Base-by-base conservation (phyloP, 2,888 invertebrate genomes). In the Hirudinaria manillensis region DNA sequence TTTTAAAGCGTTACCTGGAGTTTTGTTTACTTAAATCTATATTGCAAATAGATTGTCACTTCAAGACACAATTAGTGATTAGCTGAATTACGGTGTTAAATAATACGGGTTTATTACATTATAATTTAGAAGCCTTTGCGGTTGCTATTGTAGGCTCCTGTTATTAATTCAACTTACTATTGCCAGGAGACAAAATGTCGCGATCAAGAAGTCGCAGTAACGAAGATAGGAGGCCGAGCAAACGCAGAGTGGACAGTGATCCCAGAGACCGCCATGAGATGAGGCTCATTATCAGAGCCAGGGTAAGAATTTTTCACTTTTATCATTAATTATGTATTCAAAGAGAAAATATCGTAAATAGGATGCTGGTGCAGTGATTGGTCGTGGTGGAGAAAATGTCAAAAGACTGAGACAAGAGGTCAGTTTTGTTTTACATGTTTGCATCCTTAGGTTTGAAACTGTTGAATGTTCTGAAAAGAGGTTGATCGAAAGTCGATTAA, bases 291-390 rank as follows among this genome's bases (percentile, higher is more conserved):
- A 75, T 75, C 21, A 38, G 65, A 21, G 61, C 74, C 36, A 74
- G 51, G 29, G 74, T 66, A 66, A 16, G 68, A 45, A n/a, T 66
- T 21, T n/a, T 38, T 10, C 16, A 38, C 29, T 51, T 72, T 56
- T 29, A 21, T 56, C 13, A 21, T 16, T 6, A 72, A 32, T 72
- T 21, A 7, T 56, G 16, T 29, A n/a, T 32, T 19, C 32, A 29
- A 32, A 2, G 13, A n/a, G 34, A 72, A 36, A 24, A 56, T 32
- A 10, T 29, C 21, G 3, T 68, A 10, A 68, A 19, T 61, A 76
- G 76, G 71, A 70, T 74, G 76, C 76, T 70, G 76, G 76, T 13
- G 70, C 74, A 21, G 70, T 76, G 21, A 76, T 76, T 36, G 76
- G 76, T 34, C 36, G 68, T 29, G 76, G 76, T 2, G 76, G 76